Conservation (phyloP, 2,888 invertebrate species). For the Uropetala carovei region DNA sequence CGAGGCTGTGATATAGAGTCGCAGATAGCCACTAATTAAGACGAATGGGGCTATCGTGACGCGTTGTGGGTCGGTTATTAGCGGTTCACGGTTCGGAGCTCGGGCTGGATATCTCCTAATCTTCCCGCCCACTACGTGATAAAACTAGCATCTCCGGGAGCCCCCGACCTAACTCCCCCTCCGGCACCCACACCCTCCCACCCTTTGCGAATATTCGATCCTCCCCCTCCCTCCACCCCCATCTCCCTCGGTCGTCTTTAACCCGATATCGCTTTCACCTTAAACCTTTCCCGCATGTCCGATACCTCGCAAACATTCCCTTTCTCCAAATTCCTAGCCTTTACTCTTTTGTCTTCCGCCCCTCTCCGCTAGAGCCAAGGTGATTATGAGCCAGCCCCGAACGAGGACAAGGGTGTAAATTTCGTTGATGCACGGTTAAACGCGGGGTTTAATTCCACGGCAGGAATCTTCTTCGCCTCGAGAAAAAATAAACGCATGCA, state of each 20-base stretch:
- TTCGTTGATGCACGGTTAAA: neutral
- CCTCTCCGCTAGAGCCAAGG: neutral
- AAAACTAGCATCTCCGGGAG: neutral
- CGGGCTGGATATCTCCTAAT: conserved; percentile 41
- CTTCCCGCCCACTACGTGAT: conserved; percentile 48
- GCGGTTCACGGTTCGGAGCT: conserved; percentile 57
- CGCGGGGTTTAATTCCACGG: neutral
- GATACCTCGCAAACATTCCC: conserved; percentile 6
- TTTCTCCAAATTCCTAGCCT: neutral
- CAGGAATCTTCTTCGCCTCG: too few relatives aligned
- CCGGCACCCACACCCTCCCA: neutral
- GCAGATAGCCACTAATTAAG: conserved; percentile 60
- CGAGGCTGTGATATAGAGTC: conserved; percentile 60
- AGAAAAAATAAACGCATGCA: too few relatives aligned
- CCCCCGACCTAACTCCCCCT: neutral
- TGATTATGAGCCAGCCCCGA: neutral
- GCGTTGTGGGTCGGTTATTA: conserved; percentile 62
- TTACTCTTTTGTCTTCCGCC: neutral
- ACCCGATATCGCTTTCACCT: neutral
- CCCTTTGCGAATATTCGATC: neutral
- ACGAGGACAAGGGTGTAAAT: neutral
- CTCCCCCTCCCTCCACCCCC: neutral
- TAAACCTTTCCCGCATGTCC: neutral
- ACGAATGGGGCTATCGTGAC: conserved; percentile 61
- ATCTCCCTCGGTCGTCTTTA: neutral